Evolutionary conservation across 2,888 invertebrate species (phyloP), one percentile per base, ranked within the genome.

Genomic region (Dromius quadrimaculatus): DNA sequence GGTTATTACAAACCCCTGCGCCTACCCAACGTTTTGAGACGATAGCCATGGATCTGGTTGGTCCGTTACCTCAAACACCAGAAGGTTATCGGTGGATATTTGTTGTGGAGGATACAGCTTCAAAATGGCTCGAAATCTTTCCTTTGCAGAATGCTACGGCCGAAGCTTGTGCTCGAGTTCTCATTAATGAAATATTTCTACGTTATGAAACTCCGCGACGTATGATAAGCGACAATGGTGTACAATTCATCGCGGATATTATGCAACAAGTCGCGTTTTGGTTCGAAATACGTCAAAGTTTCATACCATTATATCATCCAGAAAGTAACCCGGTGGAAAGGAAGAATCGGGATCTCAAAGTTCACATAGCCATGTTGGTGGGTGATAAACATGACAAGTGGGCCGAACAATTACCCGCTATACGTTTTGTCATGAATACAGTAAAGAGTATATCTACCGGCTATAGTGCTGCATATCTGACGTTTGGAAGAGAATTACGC

Each of bases 51-150:
- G 28, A 28, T 28, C 6, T 28, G 8, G 28, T 28, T 8, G 8
- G 28, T 8, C 28, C 28, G 8, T 28, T 28, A 8, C 28, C 28
- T 8, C 4, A 28, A 28, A 54, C 22, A 3, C 2, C 17, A 3
- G 6, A 19, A 4, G 54, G 54, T 3, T 20, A 20, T 23, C 19
- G 6, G 2, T 54, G 54, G 54, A 54, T 54, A 15, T 22, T 22
- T 74, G 76, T 22, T 66, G 73, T 66, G 17, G 54, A 15, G 9
- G 54, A 54, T 9, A 22, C 22, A 1, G 1, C 54, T 6, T 8
- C 54, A 17, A 54, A 19, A 9, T 80, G 79, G 78, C 73, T 79
- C 2, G 80, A 80, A 38, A 13, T 81, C 0, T 79, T 79, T 38
- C 73, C 79, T 0, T 50, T 80, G 0, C 54, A 72, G 4, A 61